Conservation (phyloP, 2,113 vertebrate genomes). For the Larimichthys crocea region DNA sequence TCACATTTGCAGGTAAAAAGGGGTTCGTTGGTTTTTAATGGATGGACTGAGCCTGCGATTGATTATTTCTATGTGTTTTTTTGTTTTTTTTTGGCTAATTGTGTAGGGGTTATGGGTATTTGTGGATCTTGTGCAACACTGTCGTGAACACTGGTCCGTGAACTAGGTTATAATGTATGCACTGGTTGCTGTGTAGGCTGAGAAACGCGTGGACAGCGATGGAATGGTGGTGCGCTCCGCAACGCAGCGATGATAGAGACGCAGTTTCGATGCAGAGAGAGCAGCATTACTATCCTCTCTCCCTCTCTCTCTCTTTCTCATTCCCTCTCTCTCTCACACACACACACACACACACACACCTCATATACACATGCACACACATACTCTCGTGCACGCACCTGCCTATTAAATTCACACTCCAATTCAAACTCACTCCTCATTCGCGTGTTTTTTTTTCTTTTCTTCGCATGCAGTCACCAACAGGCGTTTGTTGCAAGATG, state of each 20-base stretch:
- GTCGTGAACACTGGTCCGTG: constrained; percentile 56
- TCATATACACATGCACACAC: constrained; percentile 29
- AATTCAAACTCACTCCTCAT: constrained; percentile 50
- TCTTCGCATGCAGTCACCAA: constrained; percentile 37
- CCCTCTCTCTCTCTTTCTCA: constrained; percentile 34
- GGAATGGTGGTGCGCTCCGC: constrained; percentile 78
- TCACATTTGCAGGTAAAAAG: constrained; percentile 71
- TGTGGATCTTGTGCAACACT: constrained; percentile 68
- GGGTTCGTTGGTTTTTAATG: background rate
- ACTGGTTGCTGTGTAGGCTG: constrained; percentile 78
- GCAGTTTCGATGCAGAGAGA: constrained; percentile 77
- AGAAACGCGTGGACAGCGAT: constrained; percentile 75
- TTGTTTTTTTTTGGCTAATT: background rate
- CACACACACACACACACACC: constrained; percentile 24
- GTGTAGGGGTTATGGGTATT: constrained; percentile 12
- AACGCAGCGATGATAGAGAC: constrained; percentile 72
- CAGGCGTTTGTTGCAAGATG: constrained; percentile 31
- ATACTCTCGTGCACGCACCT: constrained; percentile 26
- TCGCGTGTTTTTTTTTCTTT: background rate
- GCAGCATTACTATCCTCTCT: constrained; percentile 61
- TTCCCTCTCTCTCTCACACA: constrained; percentile 27
- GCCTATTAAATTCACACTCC: constrained; percentile 53
- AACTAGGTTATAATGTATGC: constrained; percentile 56
- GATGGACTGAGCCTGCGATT: background rate
- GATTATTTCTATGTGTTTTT: background rate